Evolutionary conservation across 2,888 invertebrate species (phyloP), one percentile per base, ranked within the genome.

Genomic region (Halictus ligatus): DNA sequence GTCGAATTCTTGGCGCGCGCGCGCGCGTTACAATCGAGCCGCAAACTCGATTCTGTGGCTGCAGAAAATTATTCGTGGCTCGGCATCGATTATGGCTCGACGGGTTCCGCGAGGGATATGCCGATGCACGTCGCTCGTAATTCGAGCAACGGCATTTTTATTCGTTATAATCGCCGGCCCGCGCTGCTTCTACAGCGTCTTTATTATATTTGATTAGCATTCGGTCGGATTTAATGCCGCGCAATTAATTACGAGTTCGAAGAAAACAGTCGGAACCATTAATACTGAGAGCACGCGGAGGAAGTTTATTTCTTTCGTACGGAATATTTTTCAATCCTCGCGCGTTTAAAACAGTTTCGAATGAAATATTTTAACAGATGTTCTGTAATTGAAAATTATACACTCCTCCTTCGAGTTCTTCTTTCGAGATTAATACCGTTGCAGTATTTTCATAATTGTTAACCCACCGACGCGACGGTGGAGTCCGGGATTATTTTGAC

Each of bases 1-100:
- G 35, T 43, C 72, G 78, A 86, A 87, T 80, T 86, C 83, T 85
- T 87, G 64, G 72, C 10, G 25, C 60, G 60, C 21, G 60, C 69
- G 60, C 60, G 76, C 72, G 60, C 60, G 76, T 67, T 78, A n/a
- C 80, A 75, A 73, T 84, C 79, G 64, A 29, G 48, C 48, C 64
- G 75, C 40, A 75, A 80, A 29, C 64, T 73, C 73, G 72, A 78
- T 54, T 71, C 54, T 58, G 35, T 25, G 50, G 8, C n/a, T n/a
- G 54, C n/a, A 78, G 79, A 85, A 64, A 73, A 85, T 84, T 84
- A 54, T 74, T 74, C 74, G 74, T 74, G 74, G 12, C 50, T 74
- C 35, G 50, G 21, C 74, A 50, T 50, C 48, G 74, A 74, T 74
- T 74, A 21, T 50, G 2, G 58, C 21, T 74, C 50, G 74, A 74